Base-by-base conservation (phyloP, 2,797 vertebrate genomes). In the Brachymystax lenok region DNA sequence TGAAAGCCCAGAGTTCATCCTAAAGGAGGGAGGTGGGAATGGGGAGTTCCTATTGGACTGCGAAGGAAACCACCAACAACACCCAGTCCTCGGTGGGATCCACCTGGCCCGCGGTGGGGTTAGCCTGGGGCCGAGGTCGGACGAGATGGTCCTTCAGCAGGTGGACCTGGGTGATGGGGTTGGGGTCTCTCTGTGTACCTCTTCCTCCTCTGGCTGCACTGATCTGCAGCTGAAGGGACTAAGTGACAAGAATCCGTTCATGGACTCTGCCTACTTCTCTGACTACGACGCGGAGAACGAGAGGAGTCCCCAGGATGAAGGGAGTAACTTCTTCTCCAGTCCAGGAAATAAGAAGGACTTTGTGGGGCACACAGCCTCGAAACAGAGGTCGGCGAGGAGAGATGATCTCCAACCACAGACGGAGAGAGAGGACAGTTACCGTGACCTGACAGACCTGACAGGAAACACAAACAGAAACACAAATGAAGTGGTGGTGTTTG, bases 251-350 rank as follows among this genome's bases (percentile, higher is more conserved):
- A 97, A 93, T 82, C 95, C 96, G 1, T 97, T 96, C 81, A 93
- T 97, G 4, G 98, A 99, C 90, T 99, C 98, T 0, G 98, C 97
- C 46, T 99, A 98, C 88, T 99, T 99, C 91, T 99, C 98, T 0
- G 98, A 99, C 88, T 96, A 96, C 35, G 98, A 98, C 13, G 54
- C 93, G 0, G 97, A 98, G 87, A 94, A 92, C 0, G 96, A 97
- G 83, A 93, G 90, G 13, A 90, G 92, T 78, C 91, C 92, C 50
- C 89, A 87, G 84, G 94, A 95, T 2, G 93, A 94, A 27, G 87
- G 83, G 75, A 87, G 88, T 56, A 89, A 88, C 21, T 93, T 94
- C 79, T 93, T 93, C 79, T 28, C 83, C 54, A 85, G 78, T 75
- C 77, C 81, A 51, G 80, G 61, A 70, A 81, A 84, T 19, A 68